Evolutionary conservation across 1,140 invertebrate species (phyloP), one percentile per base, ranked within the genome.

Genomic region (Drosophila pallidifrons): DNA sequence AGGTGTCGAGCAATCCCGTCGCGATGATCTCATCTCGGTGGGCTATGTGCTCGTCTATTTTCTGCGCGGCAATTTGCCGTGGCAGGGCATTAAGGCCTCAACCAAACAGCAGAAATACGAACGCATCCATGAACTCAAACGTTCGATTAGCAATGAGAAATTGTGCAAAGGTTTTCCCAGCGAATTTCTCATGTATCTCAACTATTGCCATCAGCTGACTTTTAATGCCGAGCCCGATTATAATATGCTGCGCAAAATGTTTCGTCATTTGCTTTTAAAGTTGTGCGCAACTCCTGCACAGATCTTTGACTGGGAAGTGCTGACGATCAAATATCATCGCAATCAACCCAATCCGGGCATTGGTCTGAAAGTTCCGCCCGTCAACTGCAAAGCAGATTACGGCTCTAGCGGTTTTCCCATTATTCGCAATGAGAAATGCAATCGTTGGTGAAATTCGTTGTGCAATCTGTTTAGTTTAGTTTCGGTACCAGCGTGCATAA

Each of bases 221-320:
- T 99, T 99, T 93, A 98, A 99, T 92, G 97, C 99, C 91, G 95
- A 95, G 7, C 98, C 98, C 5, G 97, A 99, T 91, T 99, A 99
- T 93, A 98, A 98, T 96, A 97, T 97, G 93, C 94, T 88, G 10
- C 66, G 98, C 82, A 99, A 99, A 91, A 95, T 99, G 89, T 99
- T 99, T 95, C 96, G 98, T 82, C 99, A 98, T 67, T 95, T 99
- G 75, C 28, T 43, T 2, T 16, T 15, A 0, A 58, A 75, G 1
- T 41, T 87, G 2, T 99, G 99, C 93, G 98, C 99, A 92, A 97
- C 98, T 93, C 98, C 99, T 93, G 98, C 99, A 93, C 99, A 99
- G 94, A 98, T 97, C 75, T 99, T 99, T 94, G 99, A 99, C 93
- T 99, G 99, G 99, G 99, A 98, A 52, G 97, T 99, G 96, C 94